Percentiles rank a stretch among this genome's conserved stretches.
Evolutionary conservation across 2,888 invertebrate genomes (phyloP).

Genomic region (Tipula helvola): DNA sequence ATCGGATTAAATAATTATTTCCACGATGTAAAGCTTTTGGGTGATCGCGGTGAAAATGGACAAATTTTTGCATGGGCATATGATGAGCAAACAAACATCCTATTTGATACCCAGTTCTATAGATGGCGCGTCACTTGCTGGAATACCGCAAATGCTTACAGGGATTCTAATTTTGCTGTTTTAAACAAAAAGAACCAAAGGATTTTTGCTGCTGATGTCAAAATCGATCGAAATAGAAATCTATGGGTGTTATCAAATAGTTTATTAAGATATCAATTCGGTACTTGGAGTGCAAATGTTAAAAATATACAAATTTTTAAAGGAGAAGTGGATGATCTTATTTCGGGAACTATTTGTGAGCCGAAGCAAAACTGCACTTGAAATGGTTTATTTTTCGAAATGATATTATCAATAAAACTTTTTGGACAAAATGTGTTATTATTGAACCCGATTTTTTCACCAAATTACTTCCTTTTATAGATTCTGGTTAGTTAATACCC

Average conservation of each 20-base stretch:
- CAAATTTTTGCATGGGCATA: not conserved
- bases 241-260: not conserved
- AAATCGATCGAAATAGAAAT: not conserved
- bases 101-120: not conserved
- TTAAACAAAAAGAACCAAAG: not conserved
- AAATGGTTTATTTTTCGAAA: no score
- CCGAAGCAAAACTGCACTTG: not conserved
- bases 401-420: no score
- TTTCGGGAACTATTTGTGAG: not conserved
- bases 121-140: not conserved
- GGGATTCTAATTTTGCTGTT: not conserved
- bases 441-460: no score
- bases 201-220: not conserved
- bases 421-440: no score
- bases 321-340: not conserved
- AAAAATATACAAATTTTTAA: not conserved
- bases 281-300: not conserved
- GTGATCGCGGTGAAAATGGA: not conserved
- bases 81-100: not conserved
- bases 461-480: no score
- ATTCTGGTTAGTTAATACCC: no score
- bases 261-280: not conserved
- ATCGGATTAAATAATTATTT: not conserved
- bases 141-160: not conserved
- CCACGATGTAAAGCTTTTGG: not conserved